Evolutionary conservation across 2,888 invertebrate genomes (phyloP), one percentile per base, ranked within the genome.

Genomic region (Bursaphelenchus okinawaensis): DNA sequence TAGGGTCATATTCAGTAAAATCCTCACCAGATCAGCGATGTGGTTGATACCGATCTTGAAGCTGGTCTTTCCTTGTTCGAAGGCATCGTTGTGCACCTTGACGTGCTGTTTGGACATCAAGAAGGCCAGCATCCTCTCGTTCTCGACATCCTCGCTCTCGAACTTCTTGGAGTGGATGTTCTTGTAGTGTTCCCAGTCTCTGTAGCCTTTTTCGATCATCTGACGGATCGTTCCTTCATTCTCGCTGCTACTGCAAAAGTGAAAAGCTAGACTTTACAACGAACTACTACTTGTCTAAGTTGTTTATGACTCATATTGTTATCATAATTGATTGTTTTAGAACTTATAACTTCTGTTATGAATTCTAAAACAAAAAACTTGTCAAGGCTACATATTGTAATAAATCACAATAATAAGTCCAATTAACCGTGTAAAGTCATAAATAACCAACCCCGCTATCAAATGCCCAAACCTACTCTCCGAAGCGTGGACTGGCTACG

Each of bases 1-100:
- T 29, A 1, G 1, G 1, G 51, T 16, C 19, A 26, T 12, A 12
- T 54, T 6, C 2, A 1, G 22, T 29, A 57, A 31, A 50, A 56
- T 29, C 9, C 27, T 26, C 27, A 71, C 70, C 65, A 81, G 64
- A 59, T 81, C 81, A 55, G 81, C 72, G 31, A 81, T 69, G 50
- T 76, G 72, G 63, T 79, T 81, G 55, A 79, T 65, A 51, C 75
- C 79, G 62, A 81, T 68, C 64, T 77, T 70, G 73, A 78, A 81
- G 7, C 70, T 66, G 62, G 68, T 71, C 55, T 72, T 64, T 54
- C 80, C 80, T 26, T 69, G 55, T 12, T 69, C 68, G 55, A 68
- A 73, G 6, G 72, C 73, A 52, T 70, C 68, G 69, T 81, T 81
- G 73, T 81, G 81, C 23, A 72, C 66, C 12, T 75, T 70, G 65